These are phyloP conservation scores for Drosophila athabasca DNA, from an alignment of 1,140 invertebrate species.

Conservation along the genomic window DNA sequence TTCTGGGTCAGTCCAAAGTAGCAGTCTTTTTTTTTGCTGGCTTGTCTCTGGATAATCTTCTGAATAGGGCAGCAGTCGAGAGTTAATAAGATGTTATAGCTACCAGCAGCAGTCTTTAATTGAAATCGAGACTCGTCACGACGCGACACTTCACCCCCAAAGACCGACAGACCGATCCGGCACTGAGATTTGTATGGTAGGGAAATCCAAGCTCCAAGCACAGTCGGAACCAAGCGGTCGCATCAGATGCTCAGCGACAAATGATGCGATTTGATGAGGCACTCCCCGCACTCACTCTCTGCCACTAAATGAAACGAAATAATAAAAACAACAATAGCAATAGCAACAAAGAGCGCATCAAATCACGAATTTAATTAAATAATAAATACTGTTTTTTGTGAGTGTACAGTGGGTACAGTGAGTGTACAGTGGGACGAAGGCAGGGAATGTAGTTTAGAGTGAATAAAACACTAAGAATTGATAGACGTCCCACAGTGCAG, in stretches of 20 bases:
- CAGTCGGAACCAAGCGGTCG: constrained; percentile 41
- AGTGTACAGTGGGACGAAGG: constrained; percentile 42
- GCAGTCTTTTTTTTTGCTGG: constrained; percentile 7
- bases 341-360: constrained; percentile 31
- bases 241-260: constrained; percentile 67
- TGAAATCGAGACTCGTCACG: constrained; percentile 31
- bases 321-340: constrained; percentile 21
- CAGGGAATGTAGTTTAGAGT: too few species aligned
- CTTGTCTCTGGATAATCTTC: constrained; percentile 19
- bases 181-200: too few species aligned
- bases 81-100: constrained; percentile 41
- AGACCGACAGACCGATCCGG: neutral
- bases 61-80: constrained; percentile 11
- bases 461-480: too few species aligned
- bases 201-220: constrained; percentile 14
- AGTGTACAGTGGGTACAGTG: too few species aligned
- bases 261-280: constrained; percentile 66
- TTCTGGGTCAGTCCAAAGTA: constrained; percentile 59
- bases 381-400: constrained; percentile 55
- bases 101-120: constrained; percentile 33
- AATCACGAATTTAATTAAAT: constrained; percentile 73
- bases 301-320: constrained; percentile 30
- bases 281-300: constrained; percentile 42
- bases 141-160: constrained; percentile 20
- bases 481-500: neutral